Evolutionary conservation across 2,797 vertebrate genomes (phyloP).

Genomic region (Phoxinus dragarum): DNA sequence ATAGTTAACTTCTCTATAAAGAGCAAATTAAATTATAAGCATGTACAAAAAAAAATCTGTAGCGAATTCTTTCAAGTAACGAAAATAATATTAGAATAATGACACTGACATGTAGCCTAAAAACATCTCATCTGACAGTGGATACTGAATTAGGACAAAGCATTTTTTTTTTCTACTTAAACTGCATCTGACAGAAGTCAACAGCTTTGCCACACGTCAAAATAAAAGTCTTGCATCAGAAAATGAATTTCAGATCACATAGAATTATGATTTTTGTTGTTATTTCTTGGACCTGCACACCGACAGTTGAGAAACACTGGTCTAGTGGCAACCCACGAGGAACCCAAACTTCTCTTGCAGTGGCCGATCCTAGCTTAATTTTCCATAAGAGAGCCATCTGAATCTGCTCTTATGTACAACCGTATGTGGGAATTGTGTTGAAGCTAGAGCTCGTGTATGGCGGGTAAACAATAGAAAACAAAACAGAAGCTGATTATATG

Average conservation of each 20-base stretch:
- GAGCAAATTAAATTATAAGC: not conserved
- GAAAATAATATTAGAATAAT: not conserved
- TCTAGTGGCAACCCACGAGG: not conserved
- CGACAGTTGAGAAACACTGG: not conserved
- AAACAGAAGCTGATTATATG: conserved; percentile 13
- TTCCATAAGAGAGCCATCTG: not conserved
- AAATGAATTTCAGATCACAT: not conserved
- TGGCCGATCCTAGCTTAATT: not conserved
- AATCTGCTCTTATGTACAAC: not conserved
- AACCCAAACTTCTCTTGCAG: not conserved
- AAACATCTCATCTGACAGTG: no score
- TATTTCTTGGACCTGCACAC: not conserved
- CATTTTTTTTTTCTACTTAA: no score
- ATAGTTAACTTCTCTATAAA: not conserved
- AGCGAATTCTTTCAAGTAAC: not conserved
- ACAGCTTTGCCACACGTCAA: not conserved
- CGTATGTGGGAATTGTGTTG: not conserved
- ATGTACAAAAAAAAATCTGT: not conserved
- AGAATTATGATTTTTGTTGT: not conserved
- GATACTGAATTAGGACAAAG: no score
- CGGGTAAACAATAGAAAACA: not conserved
- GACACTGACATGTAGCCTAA: no score
- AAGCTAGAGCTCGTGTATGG: not conserved
- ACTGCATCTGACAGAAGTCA: no score
- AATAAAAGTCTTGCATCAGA: not conserved